Percentiles rank a stretch among this genome's conserved stretches.
Evolutionary conservation across 2,113 vertebrate genomes (phyloP).

Genomic region (Colinus virginianus): DNA sequence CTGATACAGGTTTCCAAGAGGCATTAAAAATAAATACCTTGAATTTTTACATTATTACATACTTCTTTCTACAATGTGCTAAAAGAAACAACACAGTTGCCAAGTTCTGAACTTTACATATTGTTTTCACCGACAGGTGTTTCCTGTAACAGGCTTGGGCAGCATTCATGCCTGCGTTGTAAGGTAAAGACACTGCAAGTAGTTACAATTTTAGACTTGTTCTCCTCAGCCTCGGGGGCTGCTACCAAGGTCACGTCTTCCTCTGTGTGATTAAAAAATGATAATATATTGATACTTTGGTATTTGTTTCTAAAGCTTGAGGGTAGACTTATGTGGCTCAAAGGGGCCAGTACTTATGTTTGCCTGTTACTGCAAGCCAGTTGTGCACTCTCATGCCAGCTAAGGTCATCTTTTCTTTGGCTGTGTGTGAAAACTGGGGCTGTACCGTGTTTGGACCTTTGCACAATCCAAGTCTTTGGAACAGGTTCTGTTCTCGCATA

Average conservation of each 20-base stretch:
- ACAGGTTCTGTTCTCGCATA: background rate
- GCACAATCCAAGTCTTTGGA: background rate
- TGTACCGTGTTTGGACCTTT: background rate
- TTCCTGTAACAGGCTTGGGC: slow-evolving; percentile 95
- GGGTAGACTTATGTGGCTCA: background rate
- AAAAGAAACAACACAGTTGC: background rate
- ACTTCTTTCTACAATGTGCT: background rate
- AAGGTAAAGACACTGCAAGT: slow-evolving; percentile 82
- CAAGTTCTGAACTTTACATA: background rate
- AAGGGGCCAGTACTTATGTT: background rate
- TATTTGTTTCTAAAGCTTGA: background rate
- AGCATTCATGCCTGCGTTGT: slow-evolving; percentile 96
- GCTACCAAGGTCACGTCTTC: background rate
- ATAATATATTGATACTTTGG: background rate
- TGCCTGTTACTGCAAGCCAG: background rate
- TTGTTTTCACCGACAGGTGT: slow-evolving; percentile 83
- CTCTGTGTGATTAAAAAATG: background rate
- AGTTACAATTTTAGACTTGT: background rate
- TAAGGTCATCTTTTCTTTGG: background rate
- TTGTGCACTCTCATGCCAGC: background rate
- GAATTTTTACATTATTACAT: background rate
- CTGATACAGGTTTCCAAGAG: background rate
- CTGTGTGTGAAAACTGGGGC: background rate
- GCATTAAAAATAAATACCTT: background rate
- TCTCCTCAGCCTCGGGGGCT: background rate